phyloP scores from a whole-genome alignment of 1,140 invertebrate genomes.

The Drosophila auraria region DNA sequence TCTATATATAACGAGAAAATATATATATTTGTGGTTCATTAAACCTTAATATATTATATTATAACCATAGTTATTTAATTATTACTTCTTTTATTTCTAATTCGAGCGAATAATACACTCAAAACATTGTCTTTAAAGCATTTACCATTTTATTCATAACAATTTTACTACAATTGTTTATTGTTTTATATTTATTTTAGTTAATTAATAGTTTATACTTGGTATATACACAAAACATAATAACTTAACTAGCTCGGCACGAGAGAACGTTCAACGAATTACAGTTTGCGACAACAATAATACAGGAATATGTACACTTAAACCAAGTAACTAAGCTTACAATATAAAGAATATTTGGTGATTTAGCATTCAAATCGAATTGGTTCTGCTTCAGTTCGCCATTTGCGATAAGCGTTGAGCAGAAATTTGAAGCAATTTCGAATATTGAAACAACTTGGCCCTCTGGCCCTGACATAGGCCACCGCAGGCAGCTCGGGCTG shows the following conservation, averaged over 20 bases:
- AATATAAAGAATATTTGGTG: conserved; percentile 64
- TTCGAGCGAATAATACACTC: background rate
- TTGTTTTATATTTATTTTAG: background rate
- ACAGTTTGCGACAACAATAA: conserved; percentile 43
- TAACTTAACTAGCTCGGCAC: conserved; percentile 30
- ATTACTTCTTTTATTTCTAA: too few relatives aligned
- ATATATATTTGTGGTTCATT: background rate
- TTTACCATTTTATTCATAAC: conserved; percentile 32
- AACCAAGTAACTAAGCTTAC: conserved; percentile 48
- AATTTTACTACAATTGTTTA: conserved; percentile 4
- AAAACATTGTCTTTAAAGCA: background rate
- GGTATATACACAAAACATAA: conserved; percentile 13
- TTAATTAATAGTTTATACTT: background rate
- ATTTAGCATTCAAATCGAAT: conserved; percentile 64
- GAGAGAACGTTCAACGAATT: conserved; percentile 40
- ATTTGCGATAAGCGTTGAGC: conserved; percentile 14
- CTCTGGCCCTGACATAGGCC: conserved; percentile 2
- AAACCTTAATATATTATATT: background rate
- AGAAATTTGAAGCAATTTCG: conserved; percentile 19
- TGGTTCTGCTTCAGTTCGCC: conserved; percentile 5
- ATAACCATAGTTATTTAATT: background rate
- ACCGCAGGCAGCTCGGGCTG: background rate
- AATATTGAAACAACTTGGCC: conserved; percentile 16
- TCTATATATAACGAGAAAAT: too few relatives aligned
- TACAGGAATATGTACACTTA: conserved; percentile 32